A percentile compares a stretch with the other conserved stretches of the same genome.
These are phyloP conservation scores for Calidris pygmaea DNA, from an alignment of 2,113 vertebrate species.

Conservation along the genomic window DNA sequence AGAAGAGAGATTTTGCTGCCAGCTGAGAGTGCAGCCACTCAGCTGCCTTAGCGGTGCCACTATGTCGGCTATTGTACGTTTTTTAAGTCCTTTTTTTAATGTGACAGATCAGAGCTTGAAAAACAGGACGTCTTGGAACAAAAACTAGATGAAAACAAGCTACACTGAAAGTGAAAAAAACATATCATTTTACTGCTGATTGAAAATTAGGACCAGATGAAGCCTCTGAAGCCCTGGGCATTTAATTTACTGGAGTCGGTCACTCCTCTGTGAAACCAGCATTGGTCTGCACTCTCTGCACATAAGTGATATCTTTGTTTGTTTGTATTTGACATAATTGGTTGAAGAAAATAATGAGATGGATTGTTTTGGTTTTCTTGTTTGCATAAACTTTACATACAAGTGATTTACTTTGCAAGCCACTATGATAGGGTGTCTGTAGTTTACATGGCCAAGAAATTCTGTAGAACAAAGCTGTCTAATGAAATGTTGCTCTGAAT, in stretches of 20 bases:
- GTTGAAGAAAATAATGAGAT: constrained; percentile 59
- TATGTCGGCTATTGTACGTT: background rate
- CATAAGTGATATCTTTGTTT: constrained; percentile 46
- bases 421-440: background rate
- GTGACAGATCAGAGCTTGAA: constrained; percentile 60
- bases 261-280: constrained; percentile 62
- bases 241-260: constrained; percentile 64
- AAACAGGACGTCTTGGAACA: constrained; percentile 58
- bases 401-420: constrained; percentile 10
- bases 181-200: constrained; percentile 61
- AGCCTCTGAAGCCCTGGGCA: constrained; percentile 56
- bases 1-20: background rate
- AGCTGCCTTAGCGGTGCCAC: background rate
- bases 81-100: constrained; percentile 18
- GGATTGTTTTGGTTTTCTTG: constrained; percentile 60
- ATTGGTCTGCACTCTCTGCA: background rate
- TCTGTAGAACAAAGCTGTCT: background rate
- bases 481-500: background rate
- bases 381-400: constrained; percentile 45
- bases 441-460: background rate
- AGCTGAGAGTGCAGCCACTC: background rate
- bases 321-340: constrained; percentile 49
- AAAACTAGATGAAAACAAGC: constrained; percentile 72
- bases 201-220: constrained; percentile 78
- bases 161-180: constrained; percentile 66